Percentiles rank a stretch among this genome's conserved stretches.
phyloP scores from a whole-genome alignment of 2,797 vertebrate genomes.

The Thripadectes ignobilis region DNA sequence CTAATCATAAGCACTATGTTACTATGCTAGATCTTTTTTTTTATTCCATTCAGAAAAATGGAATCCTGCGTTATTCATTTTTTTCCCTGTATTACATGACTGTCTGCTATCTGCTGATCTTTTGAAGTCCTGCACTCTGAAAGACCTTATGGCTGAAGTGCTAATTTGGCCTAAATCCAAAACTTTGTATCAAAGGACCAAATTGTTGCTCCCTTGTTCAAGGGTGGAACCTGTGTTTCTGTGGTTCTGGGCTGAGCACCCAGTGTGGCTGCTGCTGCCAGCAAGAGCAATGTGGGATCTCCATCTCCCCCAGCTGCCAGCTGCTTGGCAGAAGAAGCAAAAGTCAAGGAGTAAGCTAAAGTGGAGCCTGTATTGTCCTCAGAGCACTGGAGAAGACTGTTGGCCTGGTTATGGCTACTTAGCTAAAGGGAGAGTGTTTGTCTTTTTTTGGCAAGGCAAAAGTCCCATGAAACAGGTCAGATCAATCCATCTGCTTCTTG shows the following conservation, averaged over 20 bases:
- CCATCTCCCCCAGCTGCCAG: neutral
- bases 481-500: slow-evolving; percentile 11
- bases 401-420: neutral
- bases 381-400: neutral
- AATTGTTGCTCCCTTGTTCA: neutral
- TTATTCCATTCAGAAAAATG: neutral
- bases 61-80: neutral
- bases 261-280: neutral
- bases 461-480: slow-evolving; percentile 3
- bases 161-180: neutral
- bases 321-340: neutral
- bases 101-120: neutral
- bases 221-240: neutral
- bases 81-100: neutral
- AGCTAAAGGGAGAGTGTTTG: neutral
- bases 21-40: neutral
- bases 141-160: neutral
- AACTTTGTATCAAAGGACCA: neutral
- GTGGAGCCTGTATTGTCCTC: neutral
- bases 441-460: neutral
- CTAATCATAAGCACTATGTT: neutral
- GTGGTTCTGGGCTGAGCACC: neutral
- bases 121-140: neutral
- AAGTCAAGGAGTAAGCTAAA: neutral
- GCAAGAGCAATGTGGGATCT: rapidly evolving